Base-by-base conservation (phyloP, 92 coral and sea anemone species). In the Heliopora coerulea region DNA sequence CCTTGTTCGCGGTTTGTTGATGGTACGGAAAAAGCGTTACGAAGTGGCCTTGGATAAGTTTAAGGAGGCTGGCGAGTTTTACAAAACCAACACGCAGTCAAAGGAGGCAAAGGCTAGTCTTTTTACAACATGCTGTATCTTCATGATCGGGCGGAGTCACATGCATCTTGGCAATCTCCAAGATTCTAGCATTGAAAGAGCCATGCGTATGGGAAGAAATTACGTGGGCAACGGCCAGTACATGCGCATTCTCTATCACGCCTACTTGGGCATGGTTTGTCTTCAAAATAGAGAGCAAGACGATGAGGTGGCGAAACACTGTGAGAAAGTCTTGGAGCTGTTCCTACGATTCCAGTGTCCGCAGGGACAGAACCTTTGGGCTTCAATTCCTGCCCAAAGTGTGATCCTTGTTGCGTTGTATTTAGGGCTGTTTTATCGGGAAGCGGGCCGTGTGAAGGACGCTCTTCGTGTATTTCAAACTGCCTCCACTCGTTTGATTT, bases 161-260 rank as follows among this genome's bases (percentile, higher is more conserved):
- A 27, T 49, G n/a, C 33, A 42, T 58, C 59, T 67, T 27, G 59
- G 37, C 17, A 49, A 30, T 24, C 23, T 42, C 31, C 3, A 67
- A 37, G 59, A 67, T 67, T 29, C 74, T 11, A 44, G 59, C 54
- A 2, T 49, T 10, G 74, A 67, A 49, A 2, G 0, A 0, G 74
- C 74, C 56, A 67, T 67, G 74, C 74, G 74, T 26, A 29, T 3
- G 0, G 74, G 48, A 10, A 26, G 41, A 12, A 24, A 13, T 44
- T 67, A 67, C 39, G 25, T 30, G 1, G 59, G 59, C 30, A 67
- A 67, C 34, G 74, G 74, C 48, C 57, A 67, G 8, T 67, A 24
- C 74, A 67, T 67, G 74, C 74, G 74, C 59, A 67, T 67, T 20
- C 24, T 67, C 3, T 67, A 67, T 29, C 74, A 67, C 19, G 12